A percentile compares a stretch with the other conserved stretches of the same genome.
Evolutionary conservation across 2,113 vertebrate genomes (phyloP).

Genomic region (Calyptommatus sinebrachiatus): DNA sequence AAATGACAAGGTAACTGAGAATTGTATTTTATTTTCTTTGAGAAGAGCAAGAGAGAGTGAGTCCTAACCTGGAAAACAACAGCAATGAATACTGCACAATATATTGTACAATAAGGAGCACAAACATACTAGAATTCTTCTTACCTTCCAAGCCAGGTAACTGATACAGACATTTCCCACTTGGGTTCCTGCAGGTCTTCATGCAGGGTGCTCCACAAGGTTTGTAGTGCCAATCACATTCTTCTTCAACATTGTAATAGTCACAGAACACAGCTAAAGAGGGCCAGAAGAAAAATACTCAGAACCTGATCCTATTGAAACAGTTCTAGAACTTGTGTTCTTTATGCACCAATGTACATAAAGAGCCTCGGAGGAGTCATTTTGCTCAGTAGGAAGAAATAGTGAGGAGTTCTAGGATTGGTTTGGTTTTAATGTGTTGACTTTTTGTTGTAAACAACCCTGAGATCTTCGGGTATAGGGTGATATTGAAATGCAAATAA

Average conservation of each 20-base stretch:
- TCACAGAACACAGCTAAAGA: conserved; percentile 72
- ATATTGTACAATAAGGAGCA: neutral
- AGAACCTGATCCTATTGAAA: neutral
- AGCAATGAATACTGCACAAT: neutral
- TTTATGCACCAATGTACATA: too few species aligned
- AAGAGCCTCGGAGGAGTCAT: too few species aligned
- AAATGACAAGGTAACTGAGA: conserved; percentile 2
- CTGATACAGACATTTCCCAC: conserved; percentile 65
- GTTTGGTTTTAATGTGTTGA: too few species aligned
- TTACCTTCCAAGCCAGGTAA: conserved; percentile 73
- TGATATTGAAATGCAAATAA: neutral
- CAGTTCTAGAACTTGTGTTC: neutral
- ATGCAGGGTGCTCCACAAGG: conserved; percentile 70
- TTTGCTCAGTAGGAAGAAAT: too few species aligned
- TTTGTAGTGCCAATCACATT: conserved; percentile 75
- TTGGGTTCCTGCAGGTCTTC: conserved; percentile 73
- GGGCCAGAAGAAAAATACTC: conserved; percentile 13
- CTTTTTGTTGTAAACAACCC: too few species aligned
- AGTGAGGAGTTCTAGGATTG: too few species aligned
- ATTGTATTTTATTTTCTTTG: conserved; percentile 2
- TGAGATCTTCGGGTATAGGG: too few species aligned
- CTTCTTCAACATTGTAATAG: conserved; percentile 68
- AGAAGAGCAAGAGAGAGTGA: neutral
- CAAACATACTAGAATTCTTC: neutral
- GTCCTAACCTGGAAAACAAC: neutral